phyloP scores from a whole-genome alignment of 30 jellyfish, hydroid and myxozoan genomes.

The Nemopilema nomurai region DNA sequence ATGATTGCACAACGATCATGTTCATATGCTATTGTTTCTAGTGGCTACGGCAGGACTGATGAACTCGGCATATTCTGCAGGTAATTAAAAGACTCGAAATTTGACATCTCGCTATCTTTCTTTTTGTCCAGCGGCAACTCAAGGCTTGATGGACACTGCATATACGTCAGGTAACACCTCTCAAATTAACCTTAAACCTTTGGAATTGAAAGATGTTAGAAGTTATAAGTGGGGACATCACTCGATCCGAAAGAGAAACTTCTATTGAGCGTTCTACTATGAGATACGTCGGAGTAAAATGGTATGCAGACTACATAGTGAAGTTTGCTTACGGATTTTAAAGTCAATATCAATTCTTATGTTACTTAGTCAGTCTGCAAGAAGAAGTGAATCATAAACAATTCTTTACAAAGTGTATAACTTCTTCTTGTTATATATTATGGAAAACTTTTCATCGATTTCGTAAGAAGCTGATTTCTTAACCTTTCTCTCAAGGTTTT shows the following conservation, averaged over 20 bases:
- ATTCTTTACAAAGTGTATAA: too few relatives aligned
- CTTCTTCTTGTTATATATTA: too few relatives aligned
- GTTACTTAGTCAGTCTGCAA: background rate
- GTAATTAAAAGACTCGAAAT: conserved; percentile 22
- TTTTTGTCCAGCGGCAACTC: conserved; percentile 36
- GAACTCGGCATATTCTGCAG: conserved; percentile 95
- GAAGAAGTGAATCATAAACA: too few relatives aligned
- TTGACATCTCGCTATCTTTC: background rate
- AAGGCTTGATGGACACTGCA: conserved; percentile 79
- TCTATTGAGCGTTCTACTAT: too few relatives aligned
- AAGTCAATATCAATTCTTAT: background rate
- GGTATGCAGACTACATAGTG: too few relatives aligned
- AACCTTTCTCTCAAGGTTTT: conserved; percentile 41
- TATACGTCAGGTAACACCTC: conserved; percentile 65
- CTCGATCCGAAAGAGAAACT: too few relatives aligned
- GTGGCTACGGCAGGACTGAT: conserved; percentile 89
- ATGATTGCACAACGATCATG: background rate
- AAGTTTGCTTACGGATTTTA: background rate
- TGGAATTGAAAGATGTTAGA: too few relatives aligned
- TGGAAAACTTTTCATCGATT: too few relatives aligned
- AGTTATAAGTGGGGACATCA: too few relatives aligned
- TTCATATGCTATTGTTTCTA: conserved; percentile 21
- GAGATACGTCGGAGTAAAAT: too few relatives aligned
- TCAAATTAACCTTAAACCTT: background rate
- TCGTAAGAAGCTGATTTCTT: background rate